Evolutionary conservation across 1,140 invertebrate species (phyloP).

Genomic region (Orchesella cincta): DNA sequence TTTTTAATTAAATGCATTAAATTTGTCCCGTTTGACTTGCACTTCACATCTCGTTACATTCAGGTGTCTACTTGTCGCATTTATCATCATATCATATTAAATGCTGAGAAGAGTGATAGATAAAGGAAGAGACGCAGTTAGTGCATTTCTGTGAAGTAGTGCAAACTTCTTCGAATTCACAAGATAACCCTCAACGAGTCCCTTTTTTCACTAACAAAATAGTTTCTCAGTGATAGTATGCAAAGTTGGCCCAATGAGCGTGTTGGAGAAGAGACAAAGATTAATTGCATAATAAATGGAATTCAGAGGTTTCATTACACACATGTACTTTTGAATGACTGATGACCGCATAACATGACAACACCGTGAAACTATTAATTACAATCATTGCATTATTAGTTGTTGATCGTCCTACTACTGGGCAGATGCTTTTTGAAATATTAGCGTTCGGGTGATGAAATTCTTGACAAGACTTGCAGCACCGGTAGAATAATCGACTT

Average conservation of each 20-base stretch:
- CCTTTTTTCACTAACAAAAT: neutral
- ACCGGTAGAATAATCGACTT: neutral
- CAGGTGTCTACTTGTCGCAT: neutral
- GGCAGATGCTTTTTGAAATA: neutral
- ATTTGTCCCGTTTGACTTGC: neutral
- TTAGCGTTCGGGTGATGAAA: neutral
- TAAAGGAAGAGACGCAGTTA: neutral
- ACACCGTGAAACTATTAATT: neutral
- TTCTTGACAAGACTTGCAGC: no score
- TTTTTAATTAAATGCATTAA: neutral
- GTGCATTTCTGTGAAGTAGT: neutral
- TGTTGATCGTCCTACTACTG: neutral
- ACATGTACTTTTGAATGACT: slow-evolving; percentile 2
- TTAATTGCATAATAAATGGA: slow-evolving; percentile 2
- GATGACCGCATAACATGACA: neutral
- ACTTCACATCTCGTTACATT: neutral
- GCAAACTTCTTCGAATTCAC: neutral
- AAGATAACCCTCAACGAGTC: neutral
- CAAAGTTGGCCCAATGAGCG: no score
- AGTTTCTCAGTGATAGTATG: neutral
- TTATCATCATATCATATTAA: neutral
- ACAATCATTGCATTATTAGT: neutral
- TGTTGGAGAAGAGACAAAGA: no score
- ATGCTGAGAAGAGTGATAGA: neutral
- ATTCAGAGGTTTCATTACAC: neutral